Percentiles rank a stretch among this genome's conserved stretches.
Conservation (phyloP, 2,113 vertebrate species). For the Phocoena sinus region DNA sequence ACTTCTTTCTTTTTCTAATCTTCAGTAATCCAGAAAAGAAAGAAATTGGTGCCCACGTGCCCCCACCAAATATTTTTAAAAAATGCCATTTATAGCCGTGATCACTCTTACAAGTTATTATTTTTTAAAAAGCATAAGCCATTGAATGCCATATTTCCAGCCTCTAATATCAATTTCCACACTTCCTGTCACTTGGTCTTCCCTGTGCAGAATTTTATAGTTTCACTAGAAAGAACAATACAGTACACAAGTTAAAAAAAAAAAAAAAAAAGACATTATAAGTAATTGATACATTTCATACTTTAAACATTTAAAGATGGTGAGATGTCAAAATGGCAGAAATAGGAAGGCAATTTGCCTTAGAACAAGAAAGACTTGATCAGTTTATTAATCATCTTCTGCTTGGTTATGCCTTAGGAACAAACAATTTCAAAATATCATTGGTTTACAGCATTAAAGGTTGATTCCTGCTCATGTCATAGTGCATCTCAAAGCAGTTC, state of each 20-base stretch:
- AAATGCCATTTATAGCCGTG: background rate
- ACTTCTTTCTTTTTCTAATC: background rate
- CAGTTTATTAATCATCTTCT: background rate
- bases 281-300: background rate
- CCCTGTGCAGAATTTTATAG: background rate
- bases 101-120: background rate
- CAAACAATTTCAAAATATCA: background rate
- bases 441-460: background rate
- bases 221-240: background rate
- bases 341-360: background rate
- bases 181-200: background rate
- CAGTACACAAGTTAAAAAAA: background rate
- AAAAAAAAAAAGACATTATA: background rate
- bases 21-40: background rate
- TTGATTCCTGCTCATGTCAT: background rate
- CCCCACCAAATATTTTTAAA: too few relatives aligned
- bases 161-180: background rate
- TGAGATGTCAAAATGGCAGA: background rate
- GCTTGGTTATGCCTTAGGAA: background rate
- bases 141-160: background rate
- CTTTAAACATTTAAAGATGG: background rate
- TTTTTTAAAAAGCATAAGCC: background rate
- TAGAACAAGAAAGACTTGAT: background rate
- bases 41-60: background rate
- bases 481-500: background rate